A percentile compares a stretch with the other conserved stretches of the same genome.
Conservation (phyloP, 2,113 vertebrate species). For the Nothoprocta pentlandii region DNA sequence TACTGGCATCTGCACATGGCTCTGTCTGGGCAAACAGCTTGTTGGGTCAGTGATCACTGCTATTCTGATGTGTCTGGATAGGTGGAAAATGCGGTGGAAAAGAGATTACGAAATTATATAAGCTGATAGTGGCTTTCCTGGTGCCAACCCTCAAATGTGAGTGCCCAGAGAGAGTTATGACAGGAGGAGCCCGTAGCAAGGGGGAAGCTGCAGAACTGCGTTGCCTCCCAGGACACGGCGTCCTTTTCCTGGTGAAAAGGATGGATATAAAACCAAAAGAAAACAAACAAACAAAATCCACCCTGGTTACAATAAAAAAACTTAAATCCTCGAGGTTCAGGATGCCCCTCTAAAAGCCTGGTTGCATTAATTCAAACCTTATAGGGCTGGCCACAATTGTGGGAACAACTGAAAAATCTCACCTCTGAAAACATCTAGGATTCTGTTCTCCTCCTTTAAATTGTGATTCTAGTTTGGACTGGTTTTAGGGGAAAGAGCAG, state of each 20-base stretch:
- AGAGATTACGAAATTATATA: neutral
- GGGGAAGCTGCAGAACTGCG: accelerated
- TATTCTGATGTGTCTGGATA: neutral
- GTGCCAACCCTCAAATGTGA: accelerated
- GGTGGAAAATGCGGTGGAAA: neutral
- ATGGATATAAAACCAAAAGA: neutral
- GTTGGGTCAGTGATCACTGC: neutral
- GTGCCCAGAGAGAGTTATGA: neutral
- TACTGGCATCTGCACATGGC: neutral
- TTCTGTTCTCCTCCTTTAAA: neutral
- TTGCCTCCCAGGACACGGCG: neutral
- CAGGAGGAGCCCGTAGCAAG: accelerated
- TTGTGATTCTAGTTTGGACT: neutral
- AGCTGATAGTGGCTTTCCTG: neutral
- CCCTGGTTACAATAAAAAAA: neutral
- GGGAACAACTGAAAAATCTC: neutral
- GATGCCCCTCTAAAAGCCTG: neutral
- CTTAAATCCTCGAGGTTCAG: neutral
- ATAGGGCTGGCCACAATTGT: neutral
- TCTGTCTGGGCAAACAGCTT: neutral
- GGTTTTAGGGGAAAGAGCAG: neutral
- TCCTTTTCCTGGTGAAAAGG: neutral
- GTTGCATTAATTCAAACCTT: neutral
- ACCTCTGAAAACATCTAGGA: neutral
- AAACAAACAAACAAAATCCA: neutral